Base-by-base conservation (phyloP, 1,140 invertebrate genomes). In the Thaumetopoea pityocampa region DNA sequence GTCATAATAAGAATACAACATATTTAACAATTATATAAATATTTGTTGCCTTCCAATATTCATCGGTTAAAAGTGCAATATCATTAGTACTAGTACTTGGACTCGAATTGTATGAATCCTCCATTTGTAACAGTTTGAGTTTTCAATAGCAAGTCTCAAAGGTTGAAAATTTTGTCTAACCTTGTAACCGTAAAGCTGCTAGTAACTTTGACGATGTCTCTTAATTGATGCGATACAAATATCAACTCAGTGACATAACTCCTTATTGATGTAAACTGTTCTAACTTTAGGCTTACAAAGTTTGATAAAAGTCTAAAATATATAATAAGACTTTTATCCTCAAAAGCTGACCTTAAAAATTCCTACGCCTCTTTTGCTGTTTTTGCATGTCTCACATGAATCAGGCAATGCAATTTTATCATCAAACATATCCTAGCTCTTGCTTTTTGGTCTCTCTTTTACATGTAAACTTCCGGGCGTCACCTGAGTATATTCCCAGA, bases 51-150 rank as follows among this genome's bases (percentile, higher is more conserved):
- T n/a, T n/a, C n/a, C n/a, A 12, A n/a, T 29, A 6, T 0, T 29
- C 14, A 5, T 29, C 11, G 5, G 12, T 29, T 12, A 29, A 14
- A 5, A 29, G 11, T 29, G 27, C 7, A 12, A 11, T 14, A 5
- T 2, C 7, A 6, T 5, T 5, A 1, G 2, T 11, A n/a, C 2
- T 29, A 9, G 5, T 12, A 29, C 23, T 24, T 8, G 23, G 9
- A n/a, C n/a, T 24, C 3, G 23, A 6, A 6, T 3, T 4, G 23
- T 4, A 24, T 6, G 4, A n/a, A n/a, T 24, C 23, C 9, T 24
- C 27, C 27, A 41, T 29, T 14, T 41, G 37, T 9, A 29, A 15
- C 5, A 41, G 27, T 19, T 41, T 41, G 6, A 12, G 20, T 41
- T 41, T 18, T 41, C 37, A 10, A 41, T 19, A 4, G 26, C 37